phyloP scores from a whole-genome alignment of 35 echinoderm and acorn worm species.

The Ophioderma brevispina region DNA sequence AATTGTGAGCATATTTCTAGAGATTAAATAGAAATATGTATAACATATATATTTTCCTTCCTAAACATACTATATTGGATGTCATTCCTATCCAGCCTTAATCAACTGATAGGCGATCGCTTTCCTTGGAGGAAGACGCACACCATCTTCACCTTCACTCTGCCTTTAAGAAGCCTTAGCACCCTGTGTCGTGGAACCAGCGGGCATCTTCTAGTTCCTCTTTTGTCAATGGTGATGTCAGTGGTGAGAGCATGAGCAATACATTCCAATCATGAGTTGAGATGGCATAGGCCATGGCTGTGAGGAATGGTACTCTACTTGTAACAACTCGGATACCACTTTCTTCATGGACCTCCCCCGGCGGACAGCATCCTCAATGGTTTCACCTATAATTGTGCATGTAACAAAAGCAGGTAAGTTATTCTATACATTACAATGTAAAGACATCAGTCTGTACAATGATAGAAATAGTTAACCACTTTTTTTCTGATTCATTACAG shows the following conservation, averaged over 20 bases:
- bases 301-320: conserved; percentile 86
- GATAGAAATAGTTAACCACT: too few relatives aligned
- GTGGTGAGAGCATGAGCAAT: conserved; percentile 70
- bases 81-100: conserved; percentile 84
- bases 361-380: conserved; percentile 92
- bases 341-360: conserved; percentile 93
- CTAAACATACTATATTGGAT: conserved; percentile 31
- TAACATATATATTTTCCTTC: too few relatives aligned
- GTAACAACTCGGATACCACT: conserved; percentile 78
- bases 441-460: not conserved
- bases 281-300: conserved; percentile 95
- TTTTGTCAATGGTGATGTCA: conserved; percentile 70
- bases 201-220: conserved; percentile 64
- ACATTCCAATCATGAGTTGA: conserved; percentile 90
- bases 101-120: conserved; percentile 92
- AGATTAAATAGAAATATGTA: too few relatives aligned
- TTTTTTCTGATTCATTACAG: too few relatives aligned
- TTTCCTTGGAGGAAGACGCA: conserved; percentile 62
- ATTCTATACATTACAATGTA: not conserved
- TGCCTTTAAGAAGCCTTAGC: not conserved
- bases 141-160: not conserved
- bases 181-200: conserved; percentile 66
- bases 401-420: conserved; percentile 10
- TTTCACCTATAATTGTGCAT: conserved; percentile 76
- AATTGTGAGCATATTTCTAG: too few relatives aligned